Evolutionary conservation across 2,113 vertebrate species (phyloP).

Genomic region (Sturnira hondurensis): DNA sequence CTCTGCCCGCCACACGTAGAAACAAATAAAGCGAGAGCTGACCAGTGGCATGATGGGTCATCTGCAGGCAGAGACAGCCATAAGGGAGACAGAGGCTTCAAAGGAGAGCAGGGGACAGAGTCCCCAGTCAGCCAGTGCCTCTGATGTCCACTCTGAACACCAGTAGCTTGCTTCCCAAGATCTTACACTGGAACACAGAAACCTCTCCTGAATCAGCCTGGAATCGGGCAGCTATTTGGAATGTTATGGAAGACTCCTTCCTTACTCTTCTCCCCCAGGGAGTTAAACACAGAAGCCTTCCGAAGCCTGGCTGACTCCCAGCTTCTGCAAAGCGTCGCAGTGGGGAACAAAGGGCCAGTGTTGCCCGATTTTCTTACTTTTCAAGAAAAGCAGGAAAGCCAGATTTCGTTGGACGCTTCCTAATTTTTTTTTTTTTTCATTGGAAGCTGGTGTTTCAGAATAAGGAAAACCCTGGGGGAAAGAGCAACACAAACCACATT

Average conservation of each 20-base stretch:
- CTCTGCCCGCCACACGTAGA: neutral
- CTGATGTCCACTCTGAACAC: neutral
- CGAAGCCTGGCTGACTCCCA: neutral
- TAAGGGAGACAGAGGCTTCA: neutral
- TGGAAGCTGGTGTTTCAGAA: conserved; percentile 28
- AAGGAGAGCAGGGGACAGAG: neutral
- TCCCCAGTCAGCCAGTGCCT: neutral
- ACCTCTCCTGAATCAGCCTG: neutral
- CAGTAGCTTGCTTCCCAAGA: neutral
- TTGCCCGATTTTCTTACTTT: neutral
- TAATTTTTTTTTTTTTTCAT: neutral
- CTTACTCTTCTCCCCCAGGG: neutral
- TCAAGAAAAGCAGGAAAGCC: conserved; percentile 1
- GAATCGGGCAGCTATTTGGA: neutral
- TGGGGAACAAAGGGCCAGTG: neutral
- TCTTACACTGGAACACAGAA: neutral
- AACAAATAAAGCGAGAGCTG: neutral
- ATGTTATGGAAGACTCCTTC: neutral
- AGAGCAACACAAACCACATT: neutral
- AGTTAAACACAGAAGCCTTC: neutral
- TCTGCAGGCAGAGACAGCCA: neutral
- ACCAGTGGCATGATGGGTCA: neutral
- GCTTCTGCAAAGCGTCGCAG: neutral
- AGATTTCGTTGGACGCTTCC: neutral
- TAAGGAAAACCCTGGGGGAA: neutral